These are phyloP conservation scores for Chrysotoxum bicinctum DNA, from an alignment of 2,888 invertebrate genomes.

Conservation along the genomic window DNA sequence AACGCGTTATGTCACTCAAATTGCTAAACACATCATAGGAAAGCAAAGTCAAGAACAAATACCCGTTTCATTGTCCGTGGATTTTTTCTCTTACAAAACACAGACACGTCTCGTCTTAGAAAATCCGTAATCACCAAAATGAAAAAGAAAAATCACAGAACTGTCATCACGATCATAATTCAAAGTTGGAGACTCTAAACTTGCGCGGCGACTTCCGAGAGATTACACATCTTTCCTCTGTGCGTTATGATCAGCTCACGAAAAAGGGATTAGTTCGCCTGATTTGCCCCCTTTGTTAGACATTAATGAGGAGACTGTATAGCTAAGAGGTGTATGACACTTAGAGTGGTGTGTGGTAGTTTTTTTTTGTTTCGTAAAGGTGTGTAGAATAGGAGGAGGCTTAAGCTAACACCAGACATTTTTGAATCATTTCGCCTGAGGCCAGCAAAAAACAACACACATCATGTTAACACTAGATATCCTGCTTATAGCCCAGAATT, in stretches of 20 bases:
- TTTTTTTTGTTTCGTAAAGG: not conserved
- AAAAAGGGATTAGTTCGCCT: slow-evolving; percentile 59
- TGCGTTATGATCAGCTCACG: slow-evolving; percentile 62
- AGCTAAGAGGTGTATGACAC: slow-evolving; percentile 61
- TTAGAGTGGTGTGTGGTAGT: slow-evolving; percentile 43
- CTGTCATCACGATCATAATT: slow-evolving; percentile 66
- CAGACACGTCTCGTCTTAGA: slow-evolving; percentile 49
- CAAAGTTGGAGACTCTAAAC: slow-evolving; percentile 37
- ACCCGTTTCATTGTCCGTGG: slow-evolving; percentile 15
- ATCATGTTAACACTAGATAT: slow-evolving; percentile 43
- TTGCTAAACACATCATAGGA: slow-evolving; percentile 11
- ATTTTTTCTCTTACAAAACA: too few relatives aligned
- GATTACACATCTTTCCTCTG: slow-evolving; percentile 61
- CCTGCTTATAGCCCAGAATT: slow-evolving; percentile 16
- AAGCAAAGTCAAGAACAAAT: slow-evolving; percentile 21
- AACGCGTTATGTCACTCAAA: slow-evolving; percentile 39
- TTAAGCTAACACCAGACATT: slow-evolving; percentile 44
- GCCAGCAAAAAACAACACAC: slow-evolving; percentile 29
- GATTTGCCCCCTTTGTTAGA: not conserved
- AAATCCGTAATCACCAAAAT: slow-evolving; percentile 26
- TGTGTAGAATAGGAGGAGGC: slow-evolving; percentile 61
- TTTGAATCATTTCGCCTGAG: slow-evolving; percentile 43
- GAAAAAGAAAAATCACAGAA: slow-evolving; percentile 6
- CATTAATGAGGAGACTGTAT: not conserved
- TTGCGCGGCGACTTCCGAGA: slow-evolving; percentile 61